Evolutionary conservation across 2,797 vertebrate genomes (phyloP), one percentile per base, ranked within the genome.

Genomic region (Tapirus indicus): DNA sequence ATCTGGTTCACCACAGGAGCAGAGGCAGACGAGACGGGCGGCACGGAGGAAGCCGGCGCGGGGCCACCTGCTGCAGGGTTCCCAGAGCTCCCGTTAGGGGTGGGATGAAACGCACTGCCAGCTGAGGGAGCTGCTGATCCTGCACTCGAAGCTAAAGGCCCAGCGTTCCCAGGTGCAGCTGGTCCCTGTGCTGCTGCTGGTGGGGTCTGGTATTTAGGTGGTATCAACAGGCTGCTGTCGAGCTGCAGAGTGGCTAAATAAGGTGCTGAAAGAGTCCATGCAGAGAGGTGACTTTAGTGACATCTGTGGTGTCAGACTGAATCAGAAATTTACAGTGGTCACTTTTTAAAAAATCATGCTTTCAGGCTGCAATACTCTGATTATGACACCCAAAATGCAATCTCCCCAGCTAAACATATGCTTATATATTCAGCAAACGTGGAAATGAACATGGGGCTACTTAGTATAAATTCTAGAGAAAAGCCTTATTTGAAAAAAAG

Each of bases 241-340:
- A 99, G 98, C 97, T 99, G 98, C 97, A 99, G 98, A 54, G 98
- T 98, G 92, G 99, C 99, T 92, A 99, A 98, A 98, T 99, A 99
- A 97, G 99, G 99, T 98, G 99, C 99, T 99, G 98, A 17, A 98
- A 98, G 3, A 91, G 74, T 0, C 80, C 32, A 75, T 7, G 91
- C 54, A 97, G 21, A 88, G 54, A 97, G 47, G 17, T 6, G 13
- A 49, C 29, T 10, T 89, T 13, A 97, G 95, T 56, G 77, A 88
- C 2, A 6, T 44, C 74, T 35, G 82, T 47, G 71, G 60, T 9
- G 56, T 71, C 27, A 66, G 41, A 14, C n/a, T 58, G 62, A 41
- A 12, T 27, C 79, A 86, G 44, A 90, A 66, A 79, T 41, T 77
- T 2, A 92, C 20, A 92, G 83, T 5, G 29, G 29, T 29, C 68